These are phyloP conservation scores for Pangasius djambal DNA, from an alignment of 2,797 vertebrate genomes.

Conservation along the genomic window DNA sequence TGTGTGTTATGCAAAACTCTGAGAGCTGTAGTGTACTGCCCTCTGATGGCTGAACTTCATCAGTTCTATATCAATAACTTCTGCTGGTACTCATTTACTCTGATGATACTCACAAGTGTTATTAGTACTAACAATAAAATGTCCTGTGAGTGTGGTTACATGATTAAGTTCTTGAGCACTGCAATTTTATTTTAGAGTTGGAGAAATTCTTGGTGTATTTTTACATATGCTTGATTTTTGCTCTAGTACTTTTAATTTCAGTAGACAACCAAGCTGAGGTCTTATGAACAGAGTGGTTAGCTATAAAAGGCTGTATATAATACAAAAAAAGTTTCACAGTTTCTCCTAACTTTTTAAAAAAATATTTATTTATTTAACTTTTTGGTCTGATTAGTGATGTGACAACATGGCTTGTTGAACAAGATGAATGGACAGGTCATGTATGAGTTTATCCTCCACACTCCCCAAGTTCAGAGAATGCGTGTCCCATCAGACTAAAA, in stretches of 20 bases:
- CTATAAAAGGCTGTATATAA: not conserved
- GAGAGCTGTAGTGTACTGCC: constrained; percentile 26
- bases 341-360: too few species aligned
- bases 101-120: not conserved
- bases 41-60: constrained; percentile 25
- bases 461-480: not conserved
- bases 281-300: not conserved
- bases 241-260: not conserved
- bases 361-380: too few species aligned
- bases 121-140: not conserved
- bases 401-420: not conserved
- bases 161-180: not conserved
- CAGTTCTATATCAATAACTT: not conserved
- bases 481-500: not conserved
- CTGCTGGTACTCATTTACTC: not conserved
- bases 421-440: too few species aligned
- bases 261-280: not conserved
- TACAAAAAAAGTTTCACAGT: not conserved
- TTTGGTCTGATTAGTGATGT: not conserved
- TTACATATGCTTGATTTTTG: not conserved
- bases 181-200: not conserved
- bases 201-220: not conserved
- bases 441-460: not conserved
- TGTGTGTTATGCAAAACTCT: not conserved
- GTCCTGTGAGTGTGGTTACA: not conserved